Base-by-base conservation (phyloP, 2,888 invertebrate species). In the Clostera curtula region DNA sequence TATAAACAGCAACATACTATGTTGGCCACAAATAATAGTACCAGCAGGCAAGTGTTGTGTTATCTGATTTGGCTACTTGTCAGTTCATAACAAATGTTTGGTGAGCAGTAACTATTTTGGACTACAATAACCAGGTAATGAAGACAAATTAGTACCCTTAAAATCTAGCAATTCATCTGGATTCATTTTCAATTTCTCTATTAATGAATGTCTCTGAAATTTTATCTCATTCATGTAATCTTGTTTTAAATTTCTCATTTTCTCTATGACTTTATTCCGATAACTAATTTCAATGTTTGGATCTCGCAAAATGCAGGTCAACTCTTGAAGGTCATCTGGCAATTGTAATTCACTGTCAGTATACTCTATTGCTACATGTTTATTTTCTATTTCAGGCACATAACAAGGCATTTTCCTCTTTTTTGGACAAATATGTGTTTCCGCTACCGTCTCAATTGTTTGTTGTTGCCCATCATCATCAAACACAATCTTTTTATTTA, bases 401-500 rank as follows among this genome's bases (percentile, higher is more conserved):
- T 3, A 34, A 1, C 16, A 6, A 6, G 8, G 2, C 8, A 20
- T 26, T 25, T 48, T 55, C 7, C 44, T 23, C 36, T 53, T 69
- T 24, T 55, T 56, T 0, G 56, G 49, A 34, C 80, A 82, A 31
- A 75, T 61, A 31, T 82, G 79, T 1, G 54, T 59, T 2, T 56
- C 43, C 1, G 37, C 33, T 2, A 28, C 20, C 4, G 40, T 31
- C 19, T 63, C 58, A 13, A 56, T 46, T 2, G 40, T 29, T 12
- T 52, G 40, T 43, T 71, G 54, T 17, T 61, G 43, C 1, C 82
- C 83, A 4, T 76, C 59, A 14, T 83, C 82, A 42, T 73, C 70
- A 58, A 74, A 83, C 4, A 77, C 43, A 25, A 73, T 72, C 47
- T 75, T 82, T 34, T 56, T 75, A 17, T 71, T 75, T 1, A 43